Evolutionary conservation across 2,113 vertebrate genomes (phyloP), one percentile per base, ranked within the genome.

Genomic region (Saguinus imperator): DNA sequence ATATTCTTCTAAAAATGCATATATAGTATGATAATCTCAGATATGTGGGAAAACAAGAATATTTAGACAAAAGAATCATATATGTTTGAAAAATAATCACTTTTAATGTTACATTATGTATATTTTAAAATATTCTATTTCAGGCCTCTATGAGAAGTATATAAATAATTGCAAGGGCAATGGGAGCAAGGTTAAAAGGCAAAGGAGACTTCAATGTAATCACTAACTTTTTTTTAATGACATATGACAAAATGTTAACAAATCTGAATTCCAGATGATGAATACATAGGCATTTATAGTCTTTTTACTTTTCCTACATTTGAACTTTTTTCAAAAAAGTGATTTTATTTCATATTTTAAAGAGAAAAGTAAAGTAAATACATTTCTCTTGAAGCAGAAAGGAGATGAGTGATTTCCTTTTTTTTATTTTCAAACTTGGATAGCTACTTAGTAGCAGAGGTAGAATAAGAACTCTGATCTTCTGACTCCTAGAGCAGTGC

Each of bases 351-450:
- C 40, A 40, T 20, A 50, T 79, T 77, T 52, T 70, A 40, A 77
- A 73, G 64, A 72, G 40, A 94, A 90, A 57, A 79, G 45, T 75
- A 89, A 73, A 75, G 45, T 45, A 90, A 94, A 86, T 85, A 85
- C 1, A 70, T 79, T 79, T 91, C 58, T 57, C 58, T 89, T 66
- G 79, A 37, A 58, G 57, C 5, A 94, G 35, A 73, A 70, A 17
- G 48, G 13, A 82, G 14, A 52, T 48, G 50, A 87, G 48, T 70
- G 18, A 35, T 45, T 87, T 85, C 16, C 52, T 52, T 52, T 5
- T 52, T 52, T 52, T 52, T 50, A 16, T 52, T 52, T 52, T 52
- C 29, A n/a, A 45, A n/a, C 21, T 75, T 83, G 55, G 7, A 52
- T 13, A 83, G 52, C 11, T 88, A 40, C 85, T 94, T 75, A 83